A percentile compares a stretch with the other conserved stretches of the same genome.
These are phyloP conservation scores for Solenopsis fugax DNA, from an alignment of 1,140 invertebrate species.

Conservation along the genomic window DNA sequence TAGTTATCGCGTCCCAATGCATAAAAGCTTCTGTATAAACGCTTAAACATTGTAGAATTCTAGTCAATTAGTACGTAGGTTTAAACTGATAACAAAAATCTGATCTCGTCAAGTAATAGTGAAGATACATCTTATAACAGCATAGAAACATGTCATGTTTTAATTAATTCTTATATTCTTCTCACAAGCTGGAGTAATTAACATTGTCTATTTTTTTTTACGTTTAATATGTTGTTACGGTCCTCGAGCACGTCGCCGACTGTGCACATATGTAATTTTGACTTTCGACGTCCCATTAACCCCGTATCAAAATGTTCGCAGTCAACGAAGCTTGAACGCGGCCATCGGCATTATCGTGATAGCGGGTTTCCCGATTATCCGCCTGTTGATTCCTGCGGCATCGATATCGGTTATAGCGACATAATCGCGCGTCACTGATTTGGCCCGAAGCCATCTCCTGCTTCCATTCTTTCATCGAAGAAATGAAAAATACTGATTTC, in stretches of 20 bases:
- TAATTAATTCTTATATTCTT: conserved; percentile 19
- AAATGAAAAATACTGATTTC: neutral
- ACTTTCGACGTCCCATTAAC: conserved; percentile 52
- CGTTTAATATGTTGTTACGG: conserved; percentile 2
- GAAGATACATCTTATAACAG: neutral
- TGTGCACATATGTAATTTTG: conserved; percentile 27
- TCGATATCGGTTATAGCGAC: conserved; percentile 23
- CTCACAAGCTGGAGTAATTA: neutral
- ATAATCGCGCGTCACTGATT: conserved; percentile 2
- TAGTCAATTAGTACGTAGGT: neutral
- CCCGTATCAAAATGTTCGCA: conserved; percentile 3
- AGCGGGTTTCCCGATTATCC: conserved; percentile 42
- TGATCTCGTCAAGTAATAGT: neutral
- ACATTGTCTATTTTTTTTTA: neutral
- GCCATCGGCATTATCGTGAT: conserved; percentile 16
- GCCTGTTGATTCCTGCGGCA: conserved; percentile 14
- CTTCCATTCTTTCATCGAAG: neutral
- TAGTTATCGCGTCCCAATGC: neutral
- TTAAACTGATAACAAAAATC: neutral
- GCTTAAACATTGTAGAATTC: neutral
- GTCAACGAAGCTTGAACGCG: conserved; percentile 48
- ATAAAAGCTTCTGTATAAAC: neutral
- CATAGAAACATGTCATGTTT: neutral
- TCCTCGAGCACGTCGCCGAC: neutral
- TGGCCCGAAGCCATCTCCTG: neutral